Evolutionary conservation across 2,113 vertebrate genomes (phyloP).

Genomic region (Amia ocellicauda): DNA sequence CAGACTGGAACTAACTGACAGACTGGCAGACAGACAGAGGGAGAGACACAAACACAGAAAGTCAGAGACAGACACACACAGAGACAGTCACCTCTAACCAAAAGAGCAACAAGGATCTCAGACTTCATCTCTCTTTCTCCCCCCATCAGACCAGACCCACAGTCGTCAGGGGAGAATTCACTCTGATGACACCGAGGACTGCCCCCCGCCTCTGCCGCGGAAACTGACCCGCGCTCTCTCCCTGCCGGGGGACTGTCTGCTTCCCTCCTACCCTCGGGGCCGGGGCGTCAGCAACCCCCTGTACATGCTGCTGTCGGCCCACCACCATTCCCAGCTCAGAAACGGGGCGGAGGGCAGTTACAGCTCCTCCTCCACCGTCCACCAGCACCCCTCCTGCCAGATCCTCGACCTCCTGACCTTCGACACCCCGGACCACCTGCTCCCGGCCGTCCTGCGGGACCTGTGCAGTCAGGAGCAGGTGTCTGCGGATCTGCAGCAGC

Average conservation of each 20-base stretch:
- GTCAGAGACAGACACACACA: no score
- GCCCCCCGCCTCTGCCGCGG: slow-evolving; percentile 71
- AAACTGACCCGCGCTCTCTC: slow-evolving; percentile 61
- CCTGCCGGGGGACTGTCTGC: slow-evolving; percentile 37
- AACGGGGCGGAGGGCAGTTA: neutral
- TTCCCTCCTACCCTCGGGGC: neutral
- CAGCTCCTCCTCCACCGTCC: neutral
- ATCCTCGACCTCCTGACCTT: slow-evolving; percentile 47
- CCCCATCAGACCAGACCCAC: slow-evolving; percentile 33
- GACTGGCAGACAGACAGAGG: neutral
- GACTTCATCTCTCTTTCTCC: neutral
- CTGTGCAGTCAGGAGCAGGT: slow-evolving; percentile 37
- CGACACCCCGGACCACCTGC: slow-evolving; percentile 37
- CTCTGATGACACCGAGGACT: slow-evolving; percentile 35
- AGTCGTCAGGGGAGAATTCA: slow-evolving; percentile 49
- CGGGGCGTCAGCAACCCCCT: slow-evolving; percentile 44
- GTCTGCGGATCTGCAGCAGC: slow-evolving; percentile 41
- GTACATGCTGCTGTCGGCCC: slow-evolving; percentile 37
- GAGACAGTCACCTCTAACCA: no score
- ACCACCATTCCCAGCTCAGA: neutral
- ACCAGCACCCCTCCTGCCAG: neutral
- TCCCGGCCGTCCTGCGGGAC: slow-evolving; percentile 40
- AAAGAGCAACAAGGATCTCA: no score
- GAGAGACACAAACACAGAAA: no score
- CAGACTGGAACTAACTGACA: neutral